These are phyloP conservation scores for Myrmecobius fasciatus DNA, from an alignment of 2,113 vertebrate genomes.

Conservation along the genomic window DNA sequence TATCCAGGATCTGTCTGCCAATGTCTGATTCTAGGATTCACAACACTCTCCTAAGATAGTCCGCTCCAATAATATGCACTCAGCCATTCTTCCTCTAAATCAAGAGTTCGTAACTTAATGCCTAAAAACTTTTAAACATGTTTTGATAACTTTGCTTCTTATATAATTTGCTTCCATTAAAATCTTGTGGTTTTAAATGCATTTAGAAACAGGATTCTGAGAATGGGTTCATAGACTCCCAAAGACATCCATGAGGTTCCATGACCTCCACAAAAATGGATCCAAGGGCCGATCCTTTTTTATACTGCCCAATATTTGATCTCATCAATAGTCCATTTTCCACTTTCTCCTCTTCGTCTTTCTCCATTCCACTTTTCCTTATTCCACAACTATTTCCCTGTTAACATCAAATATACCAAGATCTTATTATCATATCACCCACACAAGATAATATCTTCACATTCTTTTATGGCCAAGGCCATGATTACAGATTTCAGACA, in stretches of 20 bases:
- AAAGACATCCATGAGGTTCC: not conserved
- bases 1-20: not conserved
- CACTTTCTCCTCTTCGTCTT: not conserved
- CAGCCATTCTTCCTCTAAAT: not conserved
- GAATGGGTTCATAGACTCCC: not conserved
- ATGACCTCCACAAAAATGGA: not conserved
- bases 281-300: not conserved
- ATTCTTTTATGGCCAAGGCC: not conserved
- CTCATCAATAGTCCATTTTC: not conserved
- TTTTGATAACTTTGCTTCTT: not conserved
- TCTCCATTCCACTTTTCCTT: not conserved
- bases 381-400: not conserved
- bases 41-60: not conserved
- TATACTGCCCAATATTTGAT: not conserved
- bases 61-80: not conserved
- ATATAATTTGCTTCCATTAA: not conserved
- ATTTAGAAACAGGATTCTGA: not conserved
- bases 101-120: not conserved
- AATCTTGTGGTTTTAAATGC: not conserved
- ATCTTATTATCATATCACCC: not conserved
- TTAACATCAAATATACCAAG: not conserved
- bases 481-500: not conserved
- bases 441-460: not conserved
- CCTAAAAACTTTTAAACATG: not conserved
- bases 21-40: not conserved